Evolutionary conservation across 2,888 invertebrate genomes (phyloP), one percentile per base, ranked within the genome.

Genomic region (Abscondita cerata): DNA sequence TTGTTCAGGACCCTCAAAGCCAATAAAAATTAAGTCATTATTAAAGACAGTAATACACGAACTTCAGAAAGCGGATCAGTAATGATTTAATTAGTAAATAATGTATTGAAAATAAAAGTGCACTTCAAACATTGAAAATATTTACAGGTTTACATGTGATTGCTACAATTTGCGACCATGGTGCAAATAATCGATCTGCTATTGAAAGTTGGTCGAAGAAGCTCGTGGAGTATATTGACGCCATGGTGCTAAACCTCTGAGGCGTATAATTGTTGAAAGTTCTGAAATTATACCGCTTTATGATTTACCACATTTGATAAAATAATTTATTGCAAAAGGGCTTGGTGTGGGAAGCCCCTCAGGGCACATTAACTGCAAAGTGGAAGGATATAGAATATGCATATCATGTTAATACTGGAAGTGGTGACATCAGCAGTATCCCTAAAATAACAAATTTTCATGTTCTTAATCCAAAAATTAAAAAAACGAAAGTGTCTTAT

Each of bases 81-180:
- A n/a, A n/a, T n/a, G n/a, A n/a, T n/a, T n/a, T n/a, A 25, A 2
- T 25, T 25, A 25, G 25, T 25, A 25, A 25, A 25, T n/a, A n/a
- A n/a, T n/a, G n/a, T n/a, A n/a, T n/a, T n/a, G n/a, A n/a, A n/a
- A n/a, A n/a, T n/a, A n/a, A n/a, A n/a, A n/a, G n/a, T n/a, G n/a
- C n/a, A 25, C 25, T 25, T 25, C 6, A n/a, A n/a, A 25, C 25
- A 4, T 25, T 25, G 25, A 25, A 25, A n/a, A 25, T 25, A 6
- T 15, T 44, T 47, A 11, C 47, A 25, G 48, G 31, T 33, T 25
- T 48, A 48, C n/a, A 9, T 9, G 31, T 47, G 6, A 31, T 48
- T 31, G 48, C 5, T 5, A 48, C 31, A 20, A 33, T 48, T 12
- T 48, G 48, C 31, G 48, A 48, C 13, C 48, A 48, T 25, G 25